Evolutionary conservation across 2,888 invertebrate genomes (phyloP).

Genomic region (Anagyrus pseudococci): DNA sequence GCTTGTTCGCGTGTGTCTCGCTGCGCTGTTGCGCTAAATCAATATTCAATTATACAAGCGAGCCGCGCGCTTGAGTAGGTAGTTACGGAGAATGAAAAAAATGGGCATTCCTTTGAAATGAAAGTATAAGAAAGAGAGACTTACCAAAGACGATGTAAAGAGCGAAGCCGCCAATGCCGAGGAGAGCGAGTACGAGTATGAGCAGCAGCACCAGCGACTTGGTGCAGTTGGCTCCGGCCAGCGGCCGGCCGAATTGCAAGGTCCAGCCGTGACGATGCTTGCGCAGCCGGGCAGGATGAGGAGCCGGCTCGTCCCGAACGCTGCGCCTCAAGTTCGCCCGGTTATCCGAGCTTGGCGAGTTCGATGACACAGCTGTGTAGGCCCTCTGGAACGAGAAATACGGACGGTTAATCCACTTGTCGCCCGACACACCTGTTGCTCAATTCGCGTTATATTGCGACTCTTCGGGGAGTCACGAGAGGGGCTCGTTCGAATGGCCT

Average conservation of each 20-base stretch:
- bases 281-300: constrained; percentile 55
- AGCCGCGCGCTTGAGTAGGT: too few relatives aligned
- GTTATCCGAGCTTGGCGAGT: constrained; percentile 57
- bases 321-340: constrained; percentile 56
- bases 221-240: constrained; percentile 48
- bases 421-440: too few relatives aligned
- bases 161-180: constrained; percentile 56
- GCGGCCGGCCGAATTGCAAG: constrained; percentile 53
- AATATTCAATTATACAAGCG: too few relatives aligned
- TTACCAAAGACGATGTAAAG: constrained; percentile 58
- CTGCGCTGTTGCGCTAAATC: too few relatives aligned
- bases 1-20: too few relatives aligned
- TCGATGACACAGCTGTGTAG: constrained; percentile 55
- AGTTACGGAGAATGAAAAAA: too few relatives aligned
- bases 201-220: constrained; percentile 52
- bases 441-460: neutral
- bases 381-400: constrained; percentile 52
- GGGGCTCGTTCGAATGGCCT: too few relatives aligned
- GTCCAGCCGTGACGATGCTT: constrained; percentile 59
- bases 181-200: constrained; percentile 50
- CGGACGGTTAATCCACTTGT: too few relatives aligned
- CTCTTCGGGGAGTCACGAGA: too few relatives aligned
- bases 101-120: too few relatives aligned
- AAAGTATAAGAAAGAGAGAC: constrained; percentile 18
- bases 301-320: constrained; percentile 56